Evolutionary conservation across 2,113 vertebrate genomes (phyloP).

Genomic region (Elachura formosa): DNA sequence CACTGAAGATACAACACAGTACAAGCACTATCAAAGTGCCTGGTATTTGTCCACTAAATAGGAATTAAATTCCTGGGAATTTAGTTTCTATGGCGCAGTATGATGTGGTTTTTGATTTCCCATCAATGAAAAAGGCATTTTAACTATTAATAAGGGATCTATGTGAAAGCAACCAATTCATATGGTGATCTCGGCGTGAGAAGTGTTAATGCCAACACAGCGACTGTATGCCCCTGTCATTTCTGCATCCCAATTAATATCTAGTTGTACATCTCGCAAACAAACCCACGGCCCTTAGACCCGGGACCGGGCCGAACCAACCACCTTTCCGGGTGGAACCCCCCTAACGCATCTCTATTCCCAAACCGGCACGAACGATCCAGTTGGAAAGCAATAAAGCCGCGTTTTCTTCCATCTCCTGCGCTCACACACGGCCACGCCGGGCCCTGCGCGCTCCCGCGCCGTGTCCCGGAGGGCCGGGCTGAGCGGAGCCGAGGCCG

Average conservation of each 20-base stretch:
- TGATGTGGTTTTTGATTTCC: background rate
- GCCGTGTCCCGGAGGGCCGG: too few relatives aligned
- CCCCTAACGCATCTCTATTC: background rate
- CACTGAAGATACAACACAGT: background rate
- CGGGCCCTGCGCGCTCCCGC: too few relatives aligned
- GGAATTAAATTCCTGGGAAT: too few relatives aligned
- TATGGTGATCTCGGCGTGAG: background rate
- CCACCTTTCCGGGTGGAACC: background rate
- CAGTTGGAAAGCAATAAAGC: background rate
- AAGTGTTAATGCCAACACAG: background rate
- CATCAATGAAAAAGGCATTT: background rate
- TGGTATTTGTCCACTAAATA: background rate
- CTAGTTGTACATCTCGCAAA: background rate
- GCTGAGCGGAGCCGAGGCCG: too few relatives aligned
- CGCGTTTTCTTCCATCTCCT: background rate
- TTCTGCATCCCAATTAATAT: background rate
- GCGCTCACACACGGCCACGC: accelerated
- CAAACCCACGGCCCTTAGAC: background rate
- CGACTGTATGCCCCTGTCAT: background rate
- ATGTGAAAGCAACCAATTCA: background rate
- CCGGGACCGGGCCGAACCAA: background rate
- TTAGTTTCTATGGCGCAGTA: background rate
- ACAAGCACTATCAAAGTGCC: background rate
- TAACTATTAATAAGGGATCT: background rate
- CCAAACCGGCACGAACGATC: background rate